phyloP scores from a whole-genome alignment of 2,888 invertebrate genomes.

The Hydroisotoma schaefferi region DNA sequence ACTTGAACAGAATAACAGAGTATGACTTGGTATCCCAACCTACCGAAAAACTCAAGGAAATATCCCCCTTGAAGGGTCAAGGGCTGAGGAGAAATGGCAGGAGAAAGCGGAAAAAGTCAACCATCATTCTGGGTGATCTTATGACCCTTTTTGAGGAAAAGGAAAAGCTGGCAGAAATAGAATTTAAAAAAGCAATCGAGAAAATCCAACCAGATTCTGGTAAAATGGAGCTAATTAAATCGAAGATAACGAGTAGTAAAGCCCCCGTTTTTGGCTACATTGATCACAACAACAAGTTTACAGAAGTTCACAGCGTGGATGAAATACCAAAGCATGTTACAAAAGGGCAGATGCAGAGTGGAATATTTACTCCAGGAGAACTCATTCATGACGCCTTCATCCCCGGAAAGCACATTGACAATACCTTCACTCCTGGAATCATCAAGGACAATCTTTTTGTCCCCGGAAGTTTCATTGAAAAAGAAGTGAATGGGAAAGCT shows the following conservation, averaged over 20 bases:
- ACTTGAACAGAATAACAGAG: slow-evolving; percentile 29
- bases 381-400: not conserved
- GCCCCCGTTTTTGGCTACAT: slow-evolving; percentile 63
- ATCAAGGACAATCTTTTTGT: slow-evolving; percentile 5
- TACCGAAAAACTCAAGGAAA: slow-evolving; percentile 1
- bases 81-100: slow-evolving; percentile 9
- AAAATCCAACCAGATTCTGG: slow-evolving; percentile 46
- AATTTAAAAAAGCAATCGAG: slow-evolving; percentile 57
- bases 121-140: slow-evolving; percentile 52
- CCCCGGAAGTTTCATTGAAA: slow-evolving; percentile 11
- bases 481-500: slow-evolving; percentile 9
- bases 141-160: slow-evolving; percentile 74
- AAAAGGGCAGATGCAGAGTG: slow-evolving; percentile 10
- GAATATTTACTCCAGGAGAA: slow-evolving; percentile 12
- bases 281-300: slow-evolving; percentile 59
- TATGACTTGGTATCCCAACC: slow-evolving; percentile 20
- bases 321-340: slow-evolving; percentile 10
- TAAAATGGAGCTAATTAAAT: slow-evolving; percentile 53
- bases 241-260: slow-evolving; percentile 42
- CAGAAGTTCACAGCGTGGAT: not conserved
- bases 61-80: slow-evolving; percentile 4
- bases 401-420: slow-evolving; percentile 4
- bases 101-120: slow-evolving; percentile 11
- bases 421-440: slow-evolving; percentile 4
- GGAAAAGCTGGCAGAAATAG: slow-evolving; percentile 64